Base-by-base conservation (phyloP, 2,888 invertebrate species). In the Schizotus pectinicornis region DNA sequence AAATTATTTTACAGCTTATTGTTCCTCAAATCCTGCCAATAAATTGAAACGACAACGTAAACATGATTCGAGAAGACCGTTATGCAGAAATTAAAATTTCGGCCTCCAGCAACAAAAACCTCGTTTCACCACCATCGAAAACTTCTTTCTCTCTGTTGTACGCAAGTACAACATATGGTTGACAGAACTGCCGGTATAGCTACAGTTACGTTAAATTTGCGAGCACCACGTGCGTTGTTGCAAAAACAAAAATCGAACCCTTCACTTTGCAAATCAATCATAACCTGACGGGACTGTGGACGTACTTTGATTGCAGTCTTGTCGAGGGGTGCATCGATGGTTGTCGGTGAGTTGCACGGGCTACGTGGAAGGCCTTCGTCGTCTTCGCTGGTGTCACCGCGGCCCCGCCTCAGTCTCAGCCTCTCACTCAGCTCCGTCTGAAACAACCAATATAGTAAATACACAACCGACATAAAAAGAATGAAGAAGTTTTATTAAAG, bases 371-470 rank as follows among this genome's bases (percentile, higher is more conserved):
- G 81, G 30, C 91, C 91, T 68, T 88, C 83, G 79, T 91, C 91
- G 71, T 86, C 86, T 71, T 86, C 86, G 68, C 88, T 88, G 70
- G 85, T 87, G 77, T 89, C 88, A 9, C 86, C 88, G 42, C 88
- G 85, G 69, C 86, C 85, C 67, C 89, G 83, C 64, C 89, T 82
- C 71, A 84, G 80, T 65, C 85, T 81, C 67, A 90, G 84, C 64
- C 88, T 89, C 81, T 89, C 89, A 70, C 88, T 87, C 74, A 91
- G 82, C 82, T 90, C 90, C 77, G 88, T 89, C 90, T 90, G 81
- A 7, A 77, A 81, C 62, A 64, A 64, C 54, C 46, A 50, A 56
- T 55, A 14, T 2, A 51, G 8, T 39, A 2, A 9, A 8, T 39
- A 39, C 8, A 9, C 2, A 13, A 8, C 22, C n/a, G 7, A 6